Evolutionary conservation across 2,797 vertebrate genomes (phyloP).

Genomic region (Oryzias dopingdopingensis): DNA sequence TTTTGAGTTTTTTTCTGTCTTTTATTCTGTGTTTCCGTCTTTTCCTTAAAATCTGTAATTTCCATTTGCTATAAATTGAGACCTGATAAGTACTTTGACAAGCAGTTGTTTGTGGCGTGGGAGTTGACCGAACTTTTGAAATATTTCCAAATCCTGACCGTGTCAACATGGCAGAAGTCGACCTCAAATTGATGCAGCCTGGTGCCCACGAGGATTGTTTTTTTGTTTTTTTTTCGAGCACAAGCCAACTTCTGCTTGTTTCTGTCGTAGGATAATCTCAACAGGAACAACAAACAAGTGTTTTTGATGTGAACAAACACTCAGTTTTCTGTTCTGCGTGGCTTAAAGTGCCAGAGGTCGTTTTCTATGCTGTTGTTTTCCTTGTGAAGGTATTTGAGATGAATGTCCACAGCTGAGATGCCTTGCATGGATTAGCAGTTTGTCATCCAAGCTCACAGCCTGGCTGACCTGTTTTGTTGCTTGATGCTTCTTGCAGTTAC

Average conservation of each 20-base stretch:
- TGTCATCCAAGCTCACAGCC: slow-evolving; percentile 3
- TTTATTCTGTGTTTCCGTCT: background rate
- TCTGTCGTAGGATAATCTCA: slow-evolving; percentile 24
- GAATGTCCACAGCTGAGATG: slow-evolving; percentile 6
- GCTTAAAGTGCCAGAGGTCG: slow-evolving; percentile 4
- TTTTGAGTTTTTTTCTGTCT: no score
- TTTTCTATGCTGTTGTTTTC: slow-evolving; percentile 2
- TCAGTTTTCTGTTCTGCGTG: slow-evolving; percentile 1
- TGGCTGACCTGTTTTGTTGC: slow-evolving; percentile 13
- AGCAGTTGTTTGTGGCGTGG: slow-evolving; percentile 4
- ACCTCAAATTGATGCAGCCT: slow-evolving; percentile 23
- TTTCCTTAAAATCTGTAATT: background rate
- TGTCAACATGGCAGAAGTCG: slow-evolving; percentile 3
- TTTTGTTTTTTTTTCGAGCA: background rate
- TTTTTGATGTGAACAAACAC: background rate
- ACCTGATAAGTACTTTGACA: background rate
- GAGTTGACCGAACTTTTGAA: background rate
- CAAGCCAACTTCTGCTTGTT: background rate
- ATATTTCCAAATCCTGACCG: background rate
- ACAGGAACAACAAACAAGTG: slow-evolving; percentile 10
- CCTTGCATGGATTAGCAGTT: slow-evolving; percentile 26
- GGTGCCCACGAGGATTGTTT: background rate
- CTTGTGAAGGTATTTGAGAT: slow-evolving; percentile 12
- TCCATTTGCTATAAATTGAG: background rate
- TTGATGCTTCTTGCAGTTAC: slow-evolving; percentile 15